Base-by-base conservation (phyloP, 2,113 vertebrate genomes). In the Phaetusa simplex region DNA sequence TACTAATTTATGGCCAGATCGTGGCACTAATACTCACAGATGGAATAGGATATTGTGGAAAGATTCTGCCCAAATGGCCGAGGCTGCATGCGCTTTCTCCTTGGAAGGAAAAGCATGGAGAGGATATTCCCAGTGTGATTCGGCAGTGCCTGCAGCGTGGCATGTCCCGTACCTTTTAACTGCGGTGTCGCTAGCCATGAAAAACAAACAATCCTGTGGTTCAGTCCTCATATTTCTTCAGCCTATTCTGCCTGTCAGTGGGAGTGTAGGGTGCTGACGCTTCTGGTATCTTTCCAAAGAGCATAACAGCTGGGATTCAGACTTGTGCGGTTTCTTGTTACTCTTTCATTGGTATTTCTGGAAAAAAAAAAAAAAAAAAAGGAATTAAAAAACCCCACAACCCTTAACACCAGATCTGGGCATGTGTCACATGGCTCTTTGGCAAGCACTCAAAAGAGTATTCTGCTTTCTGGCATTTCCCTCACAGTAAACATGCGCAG, bases 301-400 rank as follows among this genome's bases (percentile, higher is more conserved):
- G 69, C 22, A 0, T 66, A 96, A 78, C 88, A 97, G 86, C 90
- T 95, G 91, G 56, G 80, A 86, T 87, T 93, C 72, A 91, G 90
- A 47, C 69, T 92, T 81, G 20, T 47, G 34, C 1, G 5, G 59
- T 61, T 55, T 88, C 72, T 53, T 78, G 67, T 94, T 95, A 88
- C 86, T 32, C 23, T 52, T 70, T 74, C 72, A 67, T 21, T 92
- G 43, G 50, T n/a, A 62, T 88, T 94, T 88, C 36, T 71, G 21
- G 12, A 8, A 1, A 7, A 4, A 27, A 26, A 45, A 34, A 8
- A 38, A 32, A 55, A 17, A 56, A 70, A 20, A 21, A 5, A 32
- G 24, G 14, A 0, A 23, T 69, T 84, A 58, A 80, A 91, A 42
- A 16, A 4, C 15, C 14, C 14, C 20, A 36, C 14, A 93, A 21